Evolutionary conservation across 2,888 invertebrate species (phyloP).

Genomic region (Beris morrisii): DNA sequence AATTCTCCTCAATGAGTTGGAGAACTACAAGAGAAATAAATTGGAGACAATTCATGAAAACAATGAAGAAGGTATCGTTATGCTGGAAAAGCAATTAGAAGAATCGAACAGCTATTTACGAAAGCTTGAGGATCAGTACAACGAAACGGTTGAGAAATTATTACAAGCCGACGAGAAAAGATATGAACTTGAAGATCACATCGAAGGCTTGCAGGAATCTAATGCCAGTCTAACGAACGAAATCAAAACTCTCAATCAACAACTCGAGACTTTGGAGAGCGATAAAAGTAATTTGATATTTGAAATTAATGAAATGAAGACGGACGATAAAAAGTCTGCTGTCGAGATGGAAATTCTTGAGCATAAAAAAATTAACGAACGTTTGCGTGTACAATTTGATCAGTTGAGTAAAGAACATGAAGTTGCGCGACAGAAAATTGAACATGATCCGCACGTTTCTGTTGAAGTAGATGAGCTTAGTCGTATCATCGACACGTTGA

Average conservation of each 20-base stretch:
- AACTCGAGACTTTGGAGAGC: conserved; percentile 46
- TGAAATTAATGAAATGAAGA: conserved; percentile 48
- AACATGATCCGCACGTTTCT: background rate
- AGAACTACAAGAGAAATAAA: conserved; percentile 63
- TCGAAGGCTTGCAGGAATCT: conserved; percentile 46
- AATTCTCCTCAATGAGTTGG: conserved; percentile 66
- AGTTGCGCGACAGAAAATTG: background rate
- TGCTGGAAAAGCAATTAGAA: conserved; percentile 68
- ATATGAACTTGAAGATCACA: conserved; percentile 42
- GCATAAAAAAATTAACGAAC: conserved; percentile 43
- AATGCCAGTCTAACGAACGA: conserved; percentile 46
- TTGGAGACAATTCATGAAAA: conserved; percentile 72
- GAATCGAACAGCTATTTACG: conserved; percentile 63
- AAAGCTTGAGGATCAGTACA: conserved; percentile 63
- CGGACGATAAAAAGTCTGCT: conserved; percentile 42
- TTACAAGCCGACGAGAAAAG: conserved; percentile 51
- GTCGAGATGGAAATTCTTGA: conserved; percentile 40
- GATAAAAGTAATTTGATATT: conserved; percentile 48
- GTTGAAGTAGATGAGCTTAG: background rate
- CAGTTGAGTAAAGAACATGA: conserved; percentile 46
- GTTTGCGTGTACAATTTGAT: conserved; percentile 45
- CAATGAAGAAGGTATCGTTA: conserved; percentile 68
- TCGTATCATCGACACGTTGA: background rate
- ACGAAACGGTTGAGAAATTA: conserved; percentile 61
- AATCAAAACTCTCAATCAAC: conserved; percentile 48